phyloP scores from a whole-genome alignment of 2,888 invertebrate species.

The Drosophila greeni region DNA sequence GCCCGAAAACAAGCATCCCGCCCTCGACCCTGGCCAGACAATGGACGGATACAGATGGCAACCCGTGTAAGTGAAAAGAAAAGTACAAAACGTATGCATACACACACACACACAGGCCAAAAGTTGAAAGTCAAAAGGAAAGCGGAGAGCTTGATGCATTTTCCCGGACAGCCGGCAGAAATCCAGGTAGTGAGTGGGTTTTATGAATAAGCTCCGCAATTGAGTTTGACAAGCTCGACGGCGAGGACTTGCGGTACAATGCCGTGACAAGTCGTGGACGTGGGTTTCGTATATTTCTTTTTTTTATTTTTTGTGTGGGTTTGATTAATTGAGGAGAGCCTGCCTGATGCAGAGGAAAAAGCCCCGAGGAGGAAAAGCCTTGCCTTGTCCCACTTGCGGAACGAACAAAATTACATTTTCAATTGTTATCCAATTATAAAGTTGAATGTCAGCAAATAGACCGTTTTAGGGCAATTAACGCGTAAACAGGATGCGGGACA shows the following conservation, averaged over 20 bases:
- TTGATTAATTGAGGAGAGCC: conserved; percentile 42
- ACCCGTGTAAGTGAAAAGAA: conserved; percentile 38
- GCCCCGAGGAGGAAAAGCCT: neutral
- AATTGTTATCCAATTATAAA: conserved; percentile 56
- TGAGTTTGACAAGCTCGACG: conserved; percentile 55
- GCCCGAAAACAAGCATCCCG: conserved; percentile 4
- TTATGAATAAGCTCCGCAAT: conserved; percentile 60
- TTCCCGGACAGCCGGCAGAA: conserved; percentile 20
- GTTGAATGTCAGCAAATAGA: conserved; percentile 52
- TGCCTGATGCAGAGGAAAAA: neutral
- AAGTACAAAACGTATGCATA: conserved; percentile 32
- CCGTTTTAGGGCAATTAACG: conserved; percentile 57
- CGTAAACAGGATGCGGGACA: conserved; percentile 5
- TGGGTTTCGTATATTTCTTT: neutral
- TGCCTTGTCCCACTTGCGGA: neutral
- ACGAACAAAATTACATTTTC: conserved; percentile 43
- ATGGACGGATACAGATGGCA: conserved; percentile 51
- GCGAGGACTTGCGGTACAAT: conserved; percentile 12
- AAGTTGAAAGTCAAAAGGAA: conserved; percentile 65
- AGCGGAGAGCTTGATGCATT: conserved; percentile 44
- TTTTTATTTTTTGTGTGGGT: neutral
- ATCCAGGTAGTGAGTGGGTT: conserved; percentile 30
- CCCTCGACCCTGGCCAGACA: conserved; percentile 40
- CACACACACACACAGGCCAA: conserved; percentile 21
- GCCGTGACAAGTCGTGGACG: conserved; percentile 29